Evolutionary conservation across 2,113 vertebrate species (phyloP).

Genomic region (Vicugna pacos): DNA sequence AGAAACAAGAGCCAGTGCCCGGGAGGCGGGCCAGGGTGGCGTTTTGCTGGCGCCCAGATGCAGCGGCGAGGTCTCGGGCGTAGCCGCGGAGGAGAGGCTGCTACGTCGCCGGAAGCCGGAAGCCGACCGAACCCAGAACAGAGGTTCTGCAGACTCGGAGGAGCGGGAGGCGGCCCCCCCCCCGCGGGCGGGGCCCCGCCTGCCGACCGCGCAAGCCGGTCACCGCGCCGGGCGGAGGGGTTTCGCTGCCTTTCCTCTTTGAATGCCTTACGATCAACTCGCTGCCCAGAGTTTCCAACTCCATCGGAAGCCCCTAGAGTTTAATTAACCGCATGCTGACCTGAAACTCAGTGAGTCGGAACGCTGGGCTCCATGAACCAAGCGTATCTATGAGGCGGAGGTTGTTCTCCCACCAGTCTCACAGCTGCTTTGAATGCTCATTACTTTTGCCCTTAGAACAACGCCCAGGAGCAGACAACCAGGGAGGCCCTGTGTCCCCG

Average conservation of each 20-base stretch:
- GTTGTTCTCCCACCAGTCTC: background rate
- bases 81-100: background rate
- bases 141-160: background rate
- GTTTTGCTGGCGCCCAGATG: rapidly evolving
- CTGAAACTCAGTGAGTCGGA: background rate
- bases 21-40: too few species aligned
- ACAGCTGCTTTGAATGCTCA: background rate
- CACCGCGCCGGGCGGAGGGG: rapidly evolving
- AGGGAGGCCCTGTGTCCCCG: rapidly evolving
- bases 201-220: too few species aligned
- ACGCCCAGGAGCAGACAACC: background rate
- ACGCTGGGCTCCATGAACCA: background rate
- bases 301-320: rapidly evolving
- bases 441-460: background rate
- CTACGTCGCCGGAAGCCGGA: rapidly evolving
- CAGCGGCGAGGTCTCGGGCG: too few species aligned
- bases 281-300: background rate
- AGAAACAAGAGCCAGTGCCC: background rate
- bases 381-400: background rate
- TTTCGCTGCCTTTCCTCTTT: background rate
- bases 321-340: background rate
- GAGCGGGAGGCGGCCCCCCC: background rate
- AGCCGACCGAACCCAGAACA: background rate
- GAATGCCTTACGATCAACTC: background rate
- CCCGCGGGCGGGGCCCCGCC: too few species aligned